Base-by-base conservation (phyloP, 2,888 invertebrate genomes). In the Molorchus minor region DNA sequence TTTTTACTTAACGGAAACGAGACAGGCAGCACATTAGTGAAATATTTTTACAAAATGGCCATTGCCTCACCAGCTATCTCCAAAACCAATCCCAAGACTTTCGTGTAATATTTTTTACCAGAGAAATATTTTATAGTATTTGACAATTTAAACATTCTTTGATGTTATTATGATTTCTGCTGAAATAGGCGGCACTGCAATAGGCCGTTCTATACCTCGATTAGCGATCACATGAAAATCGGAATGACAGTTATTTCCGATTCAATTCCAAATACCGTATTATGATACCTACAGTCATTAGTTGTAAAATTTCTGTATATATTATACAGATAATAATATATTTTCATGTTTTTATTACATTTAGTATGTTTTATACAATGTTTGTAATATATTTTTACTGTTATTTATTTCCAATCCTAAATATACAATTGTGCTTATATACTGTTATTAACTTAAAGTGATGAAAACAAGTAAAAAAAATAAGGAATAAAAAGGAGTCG, bases 311-410 rank as follows among this genome's bases (percentile, higher is more conserved):
- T 62, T 76, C 76, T 78, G 77, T 78, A 76, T 78, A 78, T 78
- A 79, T 75, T 78, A 78, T 77, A 77, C 77, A 78, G 77, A 73
- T 65, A 68, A 75, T 70, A 70, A 69, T 67, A 74, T 76, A 77
- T 74, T 75, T 77, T 72, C 69, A 72, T 72, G 71, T 74, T 75
- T 69, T 75, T 77, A 77, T 77, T 78, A 74, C 71, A 74, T 74
- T 77, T 75, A 76, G 73, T 77, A 78, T 76, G 76, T 79, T 79
- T 79, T 78, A 77, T 79, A 79, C 77, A 74, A 64, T 71, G 75
- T 76, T 76, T 75, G 77, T 78, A 79, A 75, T 77, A 77, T 79
- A 78, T 76, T 77, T 77, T 78, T 77, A 75, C 74, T 74, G 77
- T 79, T 78, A 77, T 77, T 79, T 77, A 78, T 79, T 78, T 77